Evolutionary conservation across 2,888 invertebrate genomes (phyloP).

Genomic region (Brachylomia viminalis): DNA sequence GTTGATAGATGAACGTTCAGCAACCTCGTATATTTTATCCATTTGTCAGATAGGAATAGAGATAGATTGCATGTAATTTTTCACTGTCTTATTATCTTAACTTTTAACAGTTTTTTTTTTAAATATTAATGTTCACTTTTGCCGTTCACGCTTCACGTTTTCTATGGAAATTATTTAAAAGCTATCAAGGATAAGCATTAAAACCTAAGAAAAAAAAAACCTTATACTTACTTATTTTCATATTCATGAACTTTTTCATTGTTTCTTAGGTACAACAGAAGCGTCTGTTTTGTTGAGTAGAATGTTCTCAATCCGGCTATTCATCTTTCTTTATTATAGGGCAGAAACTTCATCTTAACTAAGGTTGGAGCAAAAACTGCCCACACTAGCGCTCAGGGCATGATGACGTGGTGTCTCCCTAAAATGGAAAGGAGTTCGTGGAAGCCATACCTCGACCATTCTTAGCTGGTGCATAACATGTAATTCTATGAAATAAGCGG

Average conservation of each 20-base stretch:
- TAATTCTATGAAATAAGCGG: constrained; percentile 63
- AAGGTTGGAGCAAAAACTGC: constrained; percentile 67
- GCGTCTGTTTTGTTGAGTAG: constrained; percentile 27
- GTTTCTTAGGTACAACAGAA: constrained; percentile 36
- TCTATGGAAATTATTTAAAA: constrained; percentile 8
- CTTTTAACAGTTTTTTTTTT: constrained; percentile 10
- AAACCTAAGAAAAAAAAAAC: constrained; percentile 6
- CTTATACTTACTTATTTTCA: constrained; percentile 4
- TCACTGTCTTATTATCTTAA: constrained; percentile 17
- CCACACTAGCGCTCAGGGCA: constrained; percentile 59
- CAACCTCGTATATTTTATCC: constrained; percentile 52
- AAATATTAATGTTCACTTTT: constrained; percentile 18
- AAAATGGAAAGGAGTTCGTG: constrained; percentile 71
- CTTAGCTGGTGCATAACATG: constrained; percentile 64
- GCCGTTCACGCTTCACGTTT: not conserved
- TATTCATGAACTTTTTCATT: constrained; percentile 45
- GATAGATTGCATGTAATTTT: constrained; percentile 50
- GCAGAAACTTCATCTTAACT: constrained; percentile 70
- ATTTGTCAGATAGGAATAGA: constrained; percentile 57
- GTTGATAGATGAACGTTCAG: constrained; percentile 66
- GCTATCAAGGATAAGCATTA: constrained; percentile 16
- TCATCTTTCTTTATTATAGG: constrained; percentile 46
- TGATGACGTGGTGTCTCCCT: constrained; percentile 71
- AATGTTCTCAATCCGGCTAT: constrained; percentile 36
- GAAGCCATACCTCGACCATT: constrained; percentile 65